phyloP scores from a whole-genome alignment of 2,888 invertebrate species.

The Sphaeridia pumilis region DNA sequence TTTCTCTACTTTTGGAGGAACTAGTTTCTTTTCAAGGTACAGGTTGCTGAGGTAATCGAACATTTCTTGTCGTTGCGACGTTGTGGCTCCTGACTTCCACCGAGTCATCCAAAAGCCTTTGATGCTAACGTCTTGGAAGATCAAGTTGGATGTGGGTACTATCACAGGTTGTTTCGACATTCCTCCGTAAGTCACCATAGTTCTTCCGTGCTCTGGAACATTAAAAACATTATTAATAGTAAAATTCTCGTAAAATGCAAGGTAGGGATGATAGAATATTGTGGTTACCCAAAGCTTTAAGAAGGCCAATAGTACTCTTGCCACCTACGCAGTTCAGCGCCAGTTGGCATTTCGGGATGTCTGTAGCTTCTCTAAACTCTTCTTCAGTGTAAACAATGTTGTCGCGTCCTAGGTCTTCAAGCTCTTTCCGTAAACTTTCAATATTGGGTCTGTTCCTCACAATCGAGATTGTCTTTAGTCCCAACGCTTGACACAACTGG shows the following conservation, averaged over 20 bases:
- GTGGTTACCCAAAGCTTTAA: slow-evolving; percentile 54
- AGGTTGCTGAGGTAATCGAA: slow-evolving; percentile 57
- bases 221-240: too few relatives aligned
- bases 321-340: slow-evolving; percentile 94
- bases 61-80: slow-evolving; percentile 57
- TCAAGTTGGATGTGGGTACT: slow-evolving; percentile 64
- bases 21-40: slow-evolving; percentile 57
- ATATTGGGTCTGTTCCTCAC: slow-evolving; percentile 67
- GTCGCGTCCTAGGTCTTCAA: slow-evolving; percentile 57
- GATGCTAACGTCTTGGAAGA: slow-evolving; percentile 69
- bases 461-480: slow-evolving; percentile 70
- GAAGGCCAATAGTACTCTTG: slow-evolving; percentile 67
- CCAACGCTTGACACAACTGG: slow-evolving; percentile 69
- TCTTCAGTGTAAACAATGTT: slow-evolving; percentile 72
- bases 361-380: slow-evolving; percentile 45
- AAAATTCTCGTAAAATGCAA: too few relatives aligned
- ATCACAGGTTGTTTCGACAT: slow-evolving; percentile 81
- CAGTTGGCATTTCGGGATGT: slow-evolving; percentile 53
- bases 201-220: slow-evolving; percentile 51
- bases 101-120: slow-evolving; percentile 81
- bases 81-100: slow-evolving; percentile 58
- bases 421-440: slow-evolving; percentile 50
- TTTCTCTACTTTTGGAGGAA: slow-evolving; percentile 58
- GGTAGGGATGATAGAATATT: too few relatives aligned
- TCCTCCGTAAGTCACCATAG: slow-evolving; percentile 88